These are phyloP conservation scores for Aptenodytes patagonicus DNA, from an alignment of 2,113 vertebrate genomes.

Conservation along the genomic window DNA sequence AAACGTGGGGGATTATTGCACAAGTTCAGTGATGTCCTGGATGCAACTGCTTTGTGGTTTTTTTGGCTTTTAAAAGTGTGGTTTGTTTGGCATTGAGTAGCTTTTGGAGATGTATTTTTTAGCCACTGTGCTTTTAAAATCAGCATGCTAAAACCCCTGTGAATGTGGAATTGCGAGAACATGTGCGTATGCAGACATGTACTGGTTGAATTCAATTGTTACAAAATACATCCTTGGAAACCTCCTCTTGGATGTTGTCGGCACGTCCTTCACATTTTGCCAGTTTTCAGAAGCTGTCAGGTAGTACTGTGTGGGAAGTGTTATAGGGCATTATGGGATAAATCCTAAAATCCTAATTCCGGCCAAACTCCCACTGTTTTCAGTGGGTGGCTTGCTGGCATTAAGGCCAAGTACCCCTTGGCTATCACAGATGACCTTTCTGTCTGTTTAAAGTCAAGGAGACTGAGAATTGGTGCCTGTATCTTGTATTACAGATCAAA, in stretches of 20 bases:
- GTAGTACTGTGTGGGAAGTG: slow-evolving; percentile 22
- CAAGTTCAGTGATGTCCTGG: background rate
- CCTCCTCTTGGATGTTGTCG: background rate
- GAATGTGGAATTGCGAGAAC: background rate
- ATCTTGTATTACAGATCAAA: background rate
- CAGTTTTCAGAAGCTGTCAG: slow-evolving; percentile 5
- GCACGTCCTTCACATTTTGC: background rate
- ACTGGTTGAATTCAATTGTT: background rate
- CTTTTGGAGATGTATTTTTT: background rate
- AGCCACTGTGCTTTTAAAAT: background rate
- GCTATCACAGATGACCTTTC: background rate
- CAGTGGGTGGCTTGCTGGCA: background rate
- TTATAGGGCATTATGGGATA: background rate
- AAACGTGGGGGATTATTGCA: background rate
- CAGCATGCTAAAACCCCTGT: background rate
- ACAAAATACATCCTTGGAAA: background rate
- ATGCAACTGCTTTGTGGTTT: background rate
- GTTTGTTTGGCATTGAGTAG: background rate
- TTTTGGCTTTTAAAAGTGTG: background rate
- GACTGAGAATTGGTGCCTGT: background rate
- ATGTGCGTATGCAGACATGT: background rate
- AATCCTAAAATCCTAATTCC: background rate
- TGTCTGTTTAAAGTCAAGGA: background rate
- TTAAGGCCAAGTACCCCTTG: background rate
- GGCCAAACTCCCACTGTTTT: background rate